These are phyloP conservation scores for Aphodius sticticus DNA, from an alignment of 2,888 invertebrate genomes.

Conservation along the genomic window DNA sequence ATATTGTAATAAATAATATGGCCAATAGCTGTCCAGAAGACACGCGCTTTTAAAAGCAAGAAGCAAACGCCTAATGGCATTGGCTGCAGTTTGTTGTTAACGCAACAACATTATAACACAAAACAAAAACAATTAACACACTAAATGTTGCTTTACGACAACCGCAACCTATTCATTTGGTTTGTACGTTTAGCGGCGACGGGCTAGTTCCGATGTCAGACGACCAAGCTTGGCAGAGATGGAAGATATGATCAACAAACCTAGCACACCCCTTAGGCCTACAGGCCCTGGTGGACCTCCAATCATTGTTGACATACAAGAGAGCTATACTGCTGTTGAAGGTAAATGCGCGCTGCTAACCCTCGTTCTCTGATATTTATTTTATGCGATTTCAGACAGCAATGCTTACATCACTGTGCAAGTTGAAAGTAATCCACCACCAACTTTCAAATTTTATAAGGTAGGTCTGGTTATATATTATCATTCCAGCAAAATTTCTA, in stretches of 20 bases:
- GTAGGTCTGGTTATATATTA: slow-evolving; percentile 48
- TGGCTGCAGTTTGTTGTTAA: slow-evolving; percentile 30
- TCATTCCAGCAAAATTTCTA: not conserved
- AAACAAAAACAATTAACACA: slow-evolving; percentile 27
- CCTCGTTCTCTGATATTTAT: not conserved
- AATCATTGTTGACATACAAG: slow-evolving; percentile 89
- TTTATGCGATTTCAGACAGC: slow-evolving; percentile 69
- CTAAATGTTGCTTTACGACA: not conserved
- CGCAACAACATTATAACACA: slow-evolving; percentile 5
- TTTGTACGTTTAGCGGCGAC: slow-evolving; percentile 62
- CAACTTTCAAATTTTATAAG: slow-evolving; percentile 95
- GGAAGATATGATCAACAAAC: slow-evolving; percentile 89
- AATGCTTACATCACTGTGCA: slow-evolving; percentile 92
- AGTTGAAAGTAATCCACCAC: slow-evolving; percentile 94
- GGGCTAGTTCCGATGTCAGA: slow-evolving; percentile 90
- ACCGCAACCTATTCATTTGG: slow-evolving; percentile 21
- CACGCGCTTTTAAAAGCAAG: not conserved
- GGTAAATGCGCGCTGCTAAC: slow-evolving; percentile 66
- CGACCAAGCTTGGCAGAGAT: slow-evolving; percentile 90
- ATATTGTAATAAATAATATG: too few species aligned
- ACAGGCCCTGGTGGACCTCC: slow-evolving; percentile 86
- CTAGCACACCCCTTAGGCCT: slow-evolving; percentile 86
- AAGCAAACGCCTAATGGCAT: slow-evolving; percentile 27
- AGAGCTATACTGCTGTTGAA: slow-evolving; percentile 96
- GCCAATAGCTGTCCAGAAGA: not conserved